A percentile compares a stretch with the other conserved stretches of the same genome.
Evolutionary conservation across 1,140 invertebrate species (phyloP).

Genomic region (Protaetia brevitarsis): DNA sequence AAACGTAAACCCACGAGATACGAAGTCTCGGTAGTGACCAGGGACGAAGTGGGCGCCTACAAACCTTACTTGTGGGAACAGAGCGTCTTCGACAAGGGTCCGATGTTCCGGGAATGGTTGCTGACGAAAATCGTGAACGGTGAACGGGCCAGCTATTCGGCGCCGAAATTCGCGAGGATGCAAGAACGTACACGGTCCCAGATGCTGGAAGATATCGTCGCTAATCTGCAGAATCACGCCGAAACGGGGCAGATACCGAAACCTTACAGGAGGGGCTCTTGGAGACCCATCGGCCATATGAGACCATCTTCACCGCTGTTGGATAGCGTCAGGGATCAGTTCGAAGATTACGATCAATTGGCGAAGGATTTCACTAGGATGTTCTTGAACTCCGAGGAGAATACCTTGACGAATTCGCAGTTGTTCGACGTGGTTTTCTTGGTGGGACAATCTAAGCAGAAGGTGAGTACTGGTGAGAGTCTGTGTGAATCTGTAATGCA

Average conservation of each 20-base stretch:
- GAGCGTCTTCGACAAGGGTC: slow-evolving; percentile 89
- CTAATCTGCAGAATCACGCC: slow-evolving; percentile 89
- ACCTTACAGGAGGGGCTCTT: slow-evolving; percentile 87
- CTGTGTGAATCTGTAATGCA: too few species aligned
- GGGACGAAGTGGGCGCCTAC: slow-evolving; percentile 96
- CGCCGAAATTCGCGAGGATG: slow-evolving; percentile 94
- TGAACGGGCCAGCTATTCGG: slow-evolving; percentile 93
- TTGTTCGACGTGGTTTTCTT: slow-evolving; percentile 89
- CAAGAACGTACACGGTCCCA: slow-evolving; percentile 86
- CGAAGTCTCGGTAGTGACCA: slow-evolving; percentile 89
- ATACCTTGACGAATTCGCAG: slow-evolving; percentile 66
- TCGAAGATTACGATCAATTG: slow-evolving; percentile 90
- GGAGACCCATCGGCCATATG: slow-evolving; percentile 94
- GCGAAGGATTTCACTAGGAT: slow-evolving; percentile 89
- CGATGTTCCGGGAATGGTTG: slow-evolving; percentile 86
- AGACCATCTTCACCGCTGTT: slow-evolving; percentile 86
- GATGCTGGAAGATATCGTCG: slow-evolving; percentile 94
- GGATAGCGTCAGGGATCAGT: slow-evolving; percentile 87
- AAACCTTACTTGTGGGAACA: slow-evolving; percentile 94
- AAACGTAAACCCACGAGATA: slow-evolving; percentile 82
- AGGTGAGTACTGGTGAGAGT: too few species aligned
- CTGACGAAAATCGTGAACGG: slow-evolving; percentile 97
- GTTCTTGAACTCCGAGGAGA: slow-evolving; percentile 78
- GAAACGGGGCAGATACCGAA: slow-evolving; percentile 95
- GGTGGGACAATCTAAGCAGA: slow-evolving; percentile 87